Evolutionary conservation across 2,888 invertebrate species (phyloP).

Genomic region (Piscicola geometra): DNA sequence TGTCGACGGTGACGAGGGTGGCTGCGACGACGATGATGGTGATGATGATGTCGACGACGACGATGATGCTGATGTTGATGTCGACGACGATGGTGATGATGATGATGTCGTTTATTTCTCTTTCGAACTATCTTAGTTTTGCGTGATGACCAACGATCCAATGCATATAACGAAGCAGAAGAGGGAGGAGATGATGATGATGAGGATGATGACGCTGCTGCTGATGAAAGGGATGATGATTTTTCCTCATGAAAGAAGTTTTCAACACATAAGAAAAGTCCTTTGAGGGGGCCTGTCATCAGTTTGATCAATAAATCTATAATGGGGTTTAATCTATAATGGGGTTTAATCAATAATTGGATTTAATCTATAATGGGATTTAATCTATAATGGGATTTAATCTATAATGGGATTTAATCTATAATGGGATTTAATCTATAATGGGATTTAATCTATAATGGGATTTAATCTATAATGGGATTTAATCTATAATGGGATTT

Average conservation of each 20-base stretch:
- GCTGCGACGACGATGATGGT: neutral
- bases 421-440: too few species aligned
- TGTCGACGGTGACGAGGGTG: slow-evolving; percentile 18
- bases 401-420: too few species aligned
- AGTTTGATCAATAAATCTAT: neutral
- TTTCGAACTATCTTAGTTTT: neutral
- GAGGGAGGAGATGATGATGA: neutral
- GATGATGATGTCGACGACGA: slow-evolving; percentile 1
- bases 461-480: too few species aligned
- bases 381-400: too few species aligned
- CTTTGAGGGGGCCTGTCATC: neutral
- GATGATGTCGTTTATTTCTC: slow-evolving; percentile 13
- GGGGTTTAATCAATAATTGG: too few species aligned
- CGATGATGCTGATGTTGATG: slow-evolving; percentile 19
- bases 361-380: too few species aligned
- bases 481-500: too few species aligned
- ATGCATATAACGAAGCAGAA: neutral
- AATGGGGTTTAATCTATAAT: too few species aligned
- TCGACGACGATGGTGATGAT: slow-evolving; percentile 9
- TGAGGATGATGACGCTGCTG: neutral
- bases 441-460: too few species aligned
- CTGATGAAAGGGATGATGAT: neutral
- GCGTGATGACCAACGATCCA: neutral
- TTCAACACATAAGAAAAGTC: slow-evolving; percentile 1
- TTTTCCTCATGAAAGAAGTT: neutral